Evolutionary conservation across 2,888 invertebrate genomes (phyloP).

Genomic region (Thecocarcelia acutangulata): DNA sequence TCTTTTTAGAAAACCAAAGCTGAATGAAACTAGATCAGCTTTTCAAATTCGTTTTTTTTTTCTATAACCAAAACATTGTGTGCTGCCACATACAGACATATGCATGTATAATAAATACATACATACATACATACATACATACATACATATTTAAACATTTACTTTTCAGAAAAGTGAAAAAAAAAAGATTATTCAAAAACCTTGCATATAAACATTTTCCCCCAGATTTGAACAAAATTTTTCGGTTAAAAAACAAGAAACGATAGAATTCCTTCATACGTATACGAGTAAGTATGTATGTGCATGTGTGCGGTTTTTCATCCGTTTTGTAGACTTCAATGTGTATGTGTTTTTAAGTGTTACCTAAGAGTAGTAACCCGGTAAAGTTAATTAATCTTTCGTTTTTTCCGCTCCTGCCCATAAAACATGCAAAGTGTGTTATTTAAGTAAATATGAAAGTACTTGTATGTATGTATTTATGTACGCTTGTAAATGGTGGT

Average conservation of each 20-base stretch:
- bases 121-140: slow-evolving; percentile 8
- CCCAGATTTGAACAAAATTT: slow-evolving; percentile 66
- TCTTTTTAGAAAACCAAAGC: slow-evolving; percentile 23
- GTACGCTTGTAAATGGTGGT: too few species aligned
- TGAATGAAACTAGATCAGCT: slow-evolving; percentile 62
- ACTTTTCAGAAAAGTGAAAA: slow-evolving; percentile 14
- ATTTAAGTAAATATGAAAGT: neutral
- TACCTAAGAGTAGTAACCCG: slow-evolving; percentile 57
- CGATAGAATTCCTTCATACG: slow-evolving; percentile 4
- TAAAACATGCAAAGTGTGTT: slow-evolving; percentile 45
- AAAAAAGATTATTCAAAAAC: slow-evolving; percentile 26
- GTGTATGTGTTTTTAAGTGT: slow-evolving; percentile 39
- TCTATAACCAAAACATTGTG: slow-evolving; percentile 60
- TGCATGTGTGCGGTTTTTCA: slow-evolving; percentile 13
- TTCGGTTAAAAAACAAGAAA: slow-evolving; percentile 54
- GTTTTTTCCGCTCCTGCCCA: slow-evolving; percentile 34
- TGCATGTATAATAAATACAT: too few species aligned
- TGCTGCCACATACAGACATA: slow-evolving; percentile 39
- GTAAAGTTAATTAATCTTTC: slow-evolving; percentile 67
- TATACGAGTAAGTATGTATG: too few species aligned
- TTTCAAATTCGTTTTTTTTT: slow-evolving; percentile 45
- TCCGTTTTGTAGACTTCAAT: slow-evolving; percentile 23
- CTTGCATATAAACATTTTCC: slow-evolving; percentile 48
- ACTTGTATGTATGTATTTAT: slow-evolving; percentile 8
- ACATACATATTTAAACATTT: slow-evolving; percentile 24